Conservation (phyloP, 2,888 invertebrate genomes). For the Deilephila porcellus region DNA sequence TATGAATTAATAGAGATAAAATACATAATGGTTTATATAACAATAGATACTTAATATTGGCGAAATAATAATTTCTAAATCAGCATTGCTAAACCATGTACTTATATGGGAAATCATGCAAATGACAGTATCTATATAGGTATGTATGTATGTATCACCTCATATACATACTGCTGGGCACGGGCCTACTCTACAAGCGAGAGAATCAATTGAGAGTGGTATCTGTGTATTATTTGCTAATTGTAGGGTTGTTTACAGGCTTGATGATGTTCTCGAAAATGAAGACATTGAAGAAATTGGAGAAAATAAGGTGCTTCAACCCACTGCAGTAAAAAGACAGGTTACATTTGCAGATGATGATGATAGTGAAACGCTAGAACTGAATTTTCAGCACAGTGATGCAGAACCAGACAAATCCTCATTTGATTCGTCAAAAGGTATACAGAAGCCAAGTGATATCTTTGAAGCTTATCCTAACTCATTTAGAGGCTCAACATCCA, state of each 20-base stretch:
- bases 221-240: conserved; percentile 27
- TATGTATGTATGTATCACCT: too few relatives aligned
- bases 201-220: too few relatives aligned
- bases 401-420: conserved; percentile 49
- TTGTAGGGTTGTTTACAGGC: conserved; percentile 35
- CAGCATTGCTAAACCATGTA: too few relatives aligned
- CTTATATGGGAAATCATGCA: too few relatives aligned
- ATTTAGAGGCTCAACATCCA: conserved; percentile 64
- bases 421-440: conserved; percentile 62
- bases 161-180: too few relatives aligned
- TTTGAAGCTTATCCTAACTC: conserved; percentile 63
- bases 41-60: not conserved
- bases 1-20: too few relatives aligned
- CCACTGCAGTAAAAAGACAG: conserved; percentile 53
- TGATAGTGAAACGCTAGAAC: conserved; percentile 66
- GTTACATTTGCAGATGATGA: conserved; percentile 75
- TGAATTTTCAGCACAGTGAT: conserved; percentile 70
- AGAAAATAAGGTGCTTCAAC: conserved; percentile 38
- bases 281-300: conserved; percentile 53
- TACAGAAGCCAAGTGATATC: conserved; percentile 76
- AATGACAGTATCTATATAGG: too few relatives aligned
- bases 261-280: conserved; percentile 61
- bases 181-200: too few relatives aligned
- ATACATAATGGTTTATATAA: too few relatives aligned
- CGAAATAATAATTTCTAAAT: too few relatives aligned